Evolutionary conservation across 2,888 invertebrate species (phyloP), one percentile per base, ranked within the genome.

Genomic region (Melitaea athalia): DNA sequence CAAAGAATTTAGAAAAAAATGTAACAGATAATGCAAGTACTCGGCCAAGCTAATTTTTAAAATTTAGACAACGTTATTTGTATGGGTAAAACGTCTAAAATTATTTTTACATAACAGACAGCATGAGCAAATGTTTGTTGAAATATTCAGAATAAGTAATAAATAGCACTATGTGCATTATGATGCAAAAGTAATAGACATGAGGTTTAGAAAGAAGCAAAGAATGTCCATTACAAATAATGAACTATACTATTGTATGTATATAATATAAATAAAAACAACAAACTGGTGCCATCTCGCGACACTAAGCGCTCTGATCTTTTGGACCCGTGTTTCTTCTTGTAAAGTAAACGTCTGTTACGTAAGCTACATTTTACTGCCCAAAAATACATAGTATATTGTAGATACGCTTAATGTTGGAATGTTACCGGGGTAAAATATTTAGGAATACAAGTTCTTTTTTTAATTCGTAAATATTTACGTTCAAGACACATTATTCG

Each of bases 271-370:
- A 63, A 62, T 11, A 63, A 59, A 11, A 45, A 45, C 12, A 45
- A 67, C 52, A 57, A 72, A 67, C 53, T 15, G 80, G 83, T 86
- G 85, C 83, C 85, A 82, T 81, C 81, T 81, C 79, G 79, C 76
- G 84, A 85, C 80, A 85, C 79, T 74, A 74, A 79, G 77, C 74
- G 72, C 70, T 67, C 66, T 69, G 70, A 62, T 64, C 70, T 67
- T 72, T 52, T 12, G 24, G 66, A 70, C 50, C 71, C 73, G 33
- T 65, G 47, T 12, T n/a, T 53, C 17, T 6, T 14, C n/a, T 57
- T 42, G 8, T 33, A 63, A 12, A 15, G 14, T 42, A 55, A 33
- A 7, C 8, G 14, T 33, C 6, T 6, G n/a, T 55, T 33, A 5
- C 12, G 0, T 14, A 33, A 14, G 7, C 33, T 31, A 14, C 53